These are phyloP conservation scores for Lycia hirtaria DNA, from an alignment of 2,888 invertebrate species.

Conservation along the genomic window DNA sequence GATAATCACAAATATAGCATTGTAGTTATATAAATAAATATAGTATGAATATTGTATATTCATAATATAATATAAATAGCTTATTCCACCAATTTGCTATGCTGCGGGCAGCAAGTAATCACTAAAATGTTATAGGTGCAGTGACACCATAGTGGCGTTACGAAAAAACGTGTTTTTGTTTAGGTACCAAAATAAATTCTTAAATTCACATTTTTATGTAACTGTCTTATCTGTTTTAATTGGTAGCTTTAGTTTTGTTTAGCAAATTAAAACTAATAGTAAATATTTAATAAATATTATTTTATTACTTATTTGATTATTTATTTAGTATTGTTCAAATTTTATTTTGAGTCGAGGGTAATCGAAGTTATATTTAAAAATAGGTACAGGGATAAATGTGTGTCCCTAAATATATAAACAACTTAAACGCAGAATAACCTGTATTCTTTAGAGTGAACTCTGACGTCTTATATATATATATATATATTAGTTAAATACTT, in stretches of 20 bases:
- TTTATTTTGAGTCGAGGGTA: no score
- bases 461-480: no score
- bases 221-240: neutral
- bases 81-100: conserved; percentile 15
- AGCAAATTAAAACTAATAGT: no score
- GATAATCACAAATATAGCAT: conserved; percentile 26
- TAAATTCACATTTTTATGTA: conserved; percentile 16
- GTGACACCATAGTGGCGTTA: conserved; percentile 30
- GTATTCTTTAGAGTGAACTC: no score
- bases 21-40: conserved; percentile 1
- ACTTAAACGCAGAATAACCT: no score
- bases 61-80: conserved; percentile 14
- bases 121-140: conserved; percentile 39
- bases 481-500: neutral
- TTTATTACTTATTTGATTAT: neutral
- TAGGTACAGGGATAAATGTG: no score
- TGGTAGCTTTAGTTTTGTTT: neutral
- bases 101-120: conserved; percentile 40
- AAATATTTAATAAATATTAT: no score
- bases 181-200: conserved; percentile 24
- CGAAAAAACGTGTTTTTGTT: conserved; percentile 22
- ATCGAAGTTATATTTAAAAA: no score
- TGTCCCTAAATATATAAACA: no score
- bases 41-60: conserved; percentile 7
- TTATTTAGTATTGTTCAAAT: no score